A percentile compares a stretch with the other conserved stretches of the same genome.
Conservation (phyloP, 2,797 vertebrate species). For the Myripristis jacobus region DNA sequence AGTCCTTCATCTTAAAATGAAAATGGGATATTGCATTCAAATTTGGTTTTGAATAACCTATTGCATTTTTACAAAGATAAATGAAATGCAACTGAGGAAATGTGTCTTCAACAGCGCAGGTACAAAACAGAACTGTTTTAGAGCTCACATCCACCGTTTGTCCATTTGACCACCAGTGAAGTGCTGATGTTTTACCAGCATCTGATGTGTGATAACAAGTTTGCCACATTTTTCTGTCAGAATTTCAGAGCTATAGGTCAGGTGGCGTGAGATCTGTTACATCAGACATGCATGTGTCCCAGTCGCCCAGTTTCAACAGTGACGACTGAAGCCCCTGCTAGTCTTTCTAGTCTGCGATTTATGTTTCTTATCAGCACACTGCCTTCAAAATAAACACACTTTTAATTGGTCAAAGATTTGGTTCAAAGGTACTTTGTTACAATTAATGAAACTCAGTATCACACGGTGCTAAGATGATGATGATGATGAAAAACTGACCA, state of each 20-base stretch:
- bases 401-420: no score
- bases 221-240: neutral
- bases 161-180: neutral
- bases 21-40: no score
- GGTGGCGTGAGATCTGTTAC: constrained; percentile 3
- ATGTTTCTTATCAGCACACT: neutral
- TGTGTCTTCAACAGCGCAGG: no score
- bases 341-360: neutral
- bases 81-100: no score
- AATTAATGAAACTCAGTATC: no score
- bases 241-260: constrained; percentile 16
- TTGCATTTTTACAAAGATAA: no score
- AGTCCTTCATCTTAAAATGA: no score
- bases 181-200: neutral
- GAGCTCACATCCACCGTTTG: neutral
- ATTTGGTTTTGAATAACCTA: no score
- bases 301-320: constrained; percentile 5
- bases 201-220: constrained; percentile 3
- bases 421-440: neutral
- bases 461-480: no score
- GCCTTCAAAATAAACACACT: neutral
- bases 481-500: no score
- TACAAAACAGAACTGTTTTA: neutral
- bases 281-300: neutral
- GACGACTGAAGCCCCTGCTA: neutral